phyloP scores from a whole-genome alignment of 2,888 invertebrate species.

The Trichopoda pennipes region DNA sequence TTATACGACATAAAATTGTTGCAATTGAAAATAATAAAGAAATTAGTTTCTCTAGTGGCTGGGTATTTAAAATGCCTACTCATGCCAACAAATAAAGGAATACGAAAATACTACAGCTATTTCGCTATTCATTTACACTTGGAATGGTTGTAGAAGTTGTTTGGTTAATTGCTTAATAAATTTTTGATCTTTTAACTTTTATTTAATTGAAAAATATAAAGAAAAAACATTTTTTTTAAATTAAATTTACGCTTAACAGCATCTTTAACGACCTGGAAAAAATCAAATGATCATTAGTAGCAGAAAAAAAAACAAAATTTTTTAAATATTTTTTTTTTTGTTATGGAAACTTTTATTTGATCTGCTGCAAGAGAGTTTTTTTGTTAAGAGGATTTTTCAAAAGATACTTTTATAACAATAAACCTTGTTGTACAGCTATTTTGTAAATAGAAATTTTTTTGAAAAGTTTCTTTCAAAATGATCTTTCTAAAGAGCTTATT shows the following conservation, averaged over 20 bases:
- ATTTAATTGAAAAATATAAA: constrained; percentile 21
- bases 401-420: no score
- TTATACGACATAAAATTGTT: constrained; percentile 7
- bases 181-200: constrained; percentile 24
- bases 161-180: constrained; percentile 25
- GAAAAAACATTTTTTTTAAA: not conserved
- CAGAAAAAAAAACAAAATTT: not conserved
- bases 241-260: not conserved
- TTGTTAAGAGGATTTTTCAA: no score
- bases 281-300: no score
- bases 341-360: not conserved
- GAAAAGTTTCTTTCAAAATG: no score
- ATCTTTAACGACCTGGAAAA: no score
- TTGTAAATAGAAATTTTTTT: no score
- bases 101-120: not conserved
- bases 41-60: not conserved
- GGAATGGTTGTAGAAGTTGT: not conserved
- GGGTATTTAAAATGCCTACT: constrained; percentile 6
- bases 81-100: not conserved
- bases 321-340: no score
- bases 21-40: not conserved
- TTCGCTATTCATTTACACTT: not conserved
- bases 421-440: no score
- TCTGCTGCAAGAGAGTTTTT: not conserved
- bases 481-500: no score